Evolutionary conservation across 2,113 vertebrate genomes (phyloP).

Genomic region (Anoplopoma fimbria): DNA sequence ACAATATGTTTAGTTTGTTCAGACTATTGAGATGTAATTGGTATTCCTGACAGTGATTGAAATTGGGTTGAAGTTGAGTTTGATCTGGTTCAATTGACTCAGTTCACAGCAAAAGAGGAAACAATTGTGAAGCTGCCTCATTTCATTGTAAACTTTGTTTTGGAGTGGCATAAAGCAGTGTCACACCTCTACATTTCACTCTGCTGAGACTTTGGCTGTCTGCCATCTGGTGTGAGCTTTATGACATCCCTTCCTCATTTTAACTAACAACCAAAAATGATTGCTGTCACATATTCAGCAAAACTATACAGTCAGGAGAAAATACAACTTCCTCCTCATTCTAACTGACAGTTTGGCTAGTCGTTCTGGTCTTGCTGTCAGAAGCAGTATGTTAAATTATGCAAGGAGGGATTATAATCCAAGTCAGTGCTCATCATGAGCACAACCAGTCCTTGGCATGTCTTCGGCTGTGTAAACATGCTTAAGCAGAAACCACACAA

Average conservation of each 20-base stretch:
- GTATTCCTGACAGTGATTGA: neutral
- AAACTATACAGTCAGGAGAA: slow-evolving; percentile 44
- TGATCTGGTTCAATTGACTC: neutral
- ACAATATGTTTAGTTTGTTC: neutral
- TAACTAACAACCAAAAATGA: slow-evolving; percentile 49
- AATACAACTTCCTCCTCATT: slow-evolving; percentile 11
- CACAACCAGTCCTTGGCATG: slow-evolving; percentile 26
- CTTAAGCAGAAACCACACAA: slow-evolving; percentile 55
- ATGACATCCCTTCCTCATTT: slow-evolving; percentile 50
- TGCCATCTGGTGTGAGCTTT: slow-evolving; percentile 43
- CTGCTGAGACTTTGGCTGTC: slow-evolving; percentile 29
- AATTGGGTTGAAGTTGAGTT: slow-evolving; percentile 8
- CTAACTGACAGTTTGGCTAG: slow-evolving; percentile 33
- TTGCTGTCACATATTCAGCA: slow-evolving; percentile 52
- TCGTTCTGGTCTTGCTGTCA: slow-evolving; percentile 20
- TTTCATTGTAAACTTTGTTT: neutral
- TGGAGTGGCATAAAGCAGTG: slow-evolving; percentile 11
- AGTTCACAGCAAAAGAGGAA: neutral
- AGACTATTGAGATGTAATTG: neutral
- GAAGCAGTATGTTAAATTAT: slow-evolving; percentile 45
- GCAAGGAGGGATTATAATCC: slow-evolving; percentile 57
- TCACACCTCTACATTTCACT: slow-evolving; percentile 37
- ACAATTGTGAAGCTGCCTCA: neutral
- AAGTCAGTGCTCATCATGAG: slow-evolving; percentile 32
- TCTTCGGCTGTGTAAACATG: slow-evolving; percentile 52